Evolutionary conservation across 2,113 vertebrate species (phyloP).

Genomic region (Dromas ardeola): DNA sequence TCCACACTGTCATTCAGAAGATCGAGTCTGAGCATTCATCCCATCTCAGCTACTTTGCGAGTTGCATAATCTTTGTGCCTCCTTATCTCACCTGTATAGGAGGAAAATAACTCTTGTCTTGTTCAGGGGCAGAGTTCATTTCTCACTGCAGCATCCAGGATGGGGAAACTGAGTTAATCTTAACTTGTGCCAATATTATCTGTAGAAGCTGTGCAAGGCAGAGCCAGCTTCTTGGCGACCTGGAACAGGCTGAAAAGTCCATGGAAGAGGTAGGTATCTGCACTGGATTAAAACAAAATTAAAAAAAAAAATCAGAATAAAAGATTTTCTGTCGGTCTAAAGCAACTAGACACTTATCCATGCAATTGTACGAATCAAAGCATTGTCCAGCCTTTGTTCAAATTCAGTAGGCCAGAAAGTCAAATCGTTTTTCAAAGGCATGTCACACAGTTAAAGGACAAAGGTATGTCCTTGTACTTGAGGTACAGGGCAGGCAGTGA

Average conservation of each 20-base stretch:
- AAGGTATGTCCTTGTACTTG: not conserved
- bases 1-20: not conserved
- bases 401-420: slow-evolving; percentile 27
- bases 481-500: slow-evolving; percentile 15
- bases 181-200: not conserved
- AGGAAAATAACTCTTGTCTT: not conserved
- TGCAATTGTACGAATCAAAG: not conserved
- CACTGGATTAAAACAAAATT: not conserved
- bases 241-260: not conserved
- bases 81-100: not conserved
- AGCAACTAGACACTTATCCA: not conserved
- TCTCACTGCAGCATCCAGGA: not conserved
- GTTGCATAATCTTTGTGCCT: not conserved
- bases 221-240: not conserved
- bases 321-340: not conserved
- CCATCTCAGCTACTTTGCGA: not conserved
- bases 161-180: not conserved
- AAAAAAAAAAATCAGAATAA: not conserved
- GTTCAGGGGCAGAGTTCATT: not conserved
- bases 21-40: not conserved
- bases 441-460: slow-evolving; percentile 37
- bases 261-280: not conserved
- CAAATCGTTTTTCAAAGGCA: slow-evolving; percentile 23
- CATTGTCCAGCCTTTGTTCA: not conserved
- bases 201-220: not conserved